Conservation (phyloP, 2,797 vertebrate genomes). For the Lacerta agilis region DNA sequence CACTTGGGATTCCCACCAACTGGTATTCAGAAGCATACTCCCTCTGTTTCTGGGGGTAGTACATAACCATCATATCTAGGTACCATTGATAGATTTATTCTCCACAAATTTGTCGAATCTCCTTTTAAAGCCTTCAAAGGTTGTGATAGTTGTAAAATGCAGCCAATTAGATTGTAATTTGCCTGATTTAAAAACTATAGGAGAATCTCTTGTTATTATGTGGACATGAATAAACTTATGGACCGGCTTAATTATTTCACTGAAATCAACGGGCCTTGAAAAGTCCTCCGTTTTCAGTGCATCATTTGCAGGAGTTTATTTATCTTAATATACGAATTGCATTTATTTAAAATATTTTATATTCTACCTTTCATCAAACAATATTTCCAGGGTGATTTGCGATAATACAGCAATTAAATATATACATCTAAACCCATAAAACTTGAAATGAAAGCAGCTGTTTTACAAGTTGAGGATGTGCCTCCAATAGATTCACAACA, state of each 20-base stretch:
- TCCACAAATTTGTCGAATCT: too few relatives aligned
- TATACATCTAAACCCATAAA: background rate
- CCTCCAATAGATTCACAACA: constrained; percentile 25
- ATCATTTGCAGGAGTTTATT: too few relatives aligned
- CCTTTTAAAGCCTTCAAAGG: too few relatives aligned
- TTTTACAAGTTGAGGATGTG: background rate
- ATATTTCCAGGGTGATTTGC: background rate
- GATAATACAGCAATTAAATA: background rate
- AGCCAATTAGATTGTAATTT: background rate
- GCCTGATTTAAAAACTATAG: background rate
- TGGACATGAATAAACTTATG: background rate
- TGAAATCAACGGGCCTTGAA: too few relatives aligned
- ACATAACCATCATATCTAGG: too few relatives aligned
- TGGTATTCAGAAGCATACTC: background rate
- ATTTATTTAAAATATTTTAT: background rate
- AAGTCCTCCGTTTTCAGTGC: too few relatives aligned
- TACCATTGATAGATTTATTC: too few relatives aligned
- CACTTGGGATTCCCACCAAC: background rate
- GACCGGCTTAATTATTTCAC: too few relatives aligned
- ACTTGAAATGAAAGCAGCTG: background rate
- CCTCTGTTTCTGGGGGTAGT: too few relatives aligned
- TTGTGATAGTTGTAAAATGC: background rate
- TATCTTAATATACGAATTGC: too few relatives aligned
- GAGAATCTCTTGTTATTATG: background rate
- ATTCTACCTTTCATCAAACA: background rate